Percentiles rank a stretch among this genome's conserved stretches.
These are phyloP conservation scores for Enteromius treurensis DNA, from an alignment of 2,797 vertebrate genomes.

Conservation along the genomic window DNA sequence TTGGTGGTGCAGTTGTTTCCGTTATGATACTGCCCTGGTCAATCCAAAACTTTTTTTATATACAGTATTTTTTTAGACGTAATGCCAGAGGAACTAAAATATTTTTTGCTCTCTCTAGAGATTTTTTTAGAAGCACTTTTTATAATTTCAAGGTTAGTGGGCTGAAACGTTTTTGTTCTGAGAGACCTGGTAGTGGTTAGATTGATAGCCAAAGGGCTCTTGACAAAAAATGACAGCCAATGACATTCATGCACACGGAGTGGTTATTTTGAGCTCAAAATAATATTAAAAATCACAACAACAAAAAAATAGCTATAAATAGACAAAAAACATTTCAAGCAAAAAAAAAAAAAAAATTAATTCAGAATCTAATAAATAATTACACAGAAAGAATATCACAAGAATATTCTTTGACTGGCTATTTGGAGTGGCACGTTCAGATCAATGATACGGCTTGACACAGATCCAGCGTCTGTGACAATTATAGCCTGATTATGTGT, in stretches of 20 bases:
- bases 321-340: background rate
- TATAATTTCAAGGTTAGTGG: slow-evolving; percentile 35
- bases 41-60: background rate
- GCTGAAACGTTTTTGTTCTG: slow-evolving; percentile 12
- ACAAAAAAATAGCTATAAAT: background rate
- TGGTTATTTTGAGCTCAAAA: background rate
- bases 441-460: slow-evolving; percentile 1
- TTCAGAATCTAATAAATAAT: slow-evolving; percentile 5
- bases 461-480: slow-evolving; percentile 2
- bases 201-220: slow-evolving; percentile 25
- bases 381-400: background rate
- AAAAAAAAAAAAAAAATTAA: background rate
- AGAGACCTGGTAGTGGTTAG: slow-evolving; percentile 3
- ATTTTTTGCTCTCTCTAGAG: background rate
- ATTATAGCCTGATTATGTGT: slow-evolving; percentile 27
- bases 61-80: background rate
- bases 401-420: background rate
- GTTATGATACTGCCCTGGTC: background rate
- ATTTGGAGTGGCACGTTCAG: background rate
- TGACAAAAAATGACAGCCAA: slow-evolving; percentile 8
- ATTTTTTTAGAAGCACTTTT: slow-evolving; percentile 1
- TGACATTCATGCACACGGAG: slow-evolving; percentile 10
- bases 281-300: background rate
- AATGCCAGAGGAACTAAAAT: background rate
- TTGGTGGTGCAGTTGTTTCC: background rate